Conservation (phyloP, 2,888 invertebrate species). For the Temnothorax rugatulus region DNA sequence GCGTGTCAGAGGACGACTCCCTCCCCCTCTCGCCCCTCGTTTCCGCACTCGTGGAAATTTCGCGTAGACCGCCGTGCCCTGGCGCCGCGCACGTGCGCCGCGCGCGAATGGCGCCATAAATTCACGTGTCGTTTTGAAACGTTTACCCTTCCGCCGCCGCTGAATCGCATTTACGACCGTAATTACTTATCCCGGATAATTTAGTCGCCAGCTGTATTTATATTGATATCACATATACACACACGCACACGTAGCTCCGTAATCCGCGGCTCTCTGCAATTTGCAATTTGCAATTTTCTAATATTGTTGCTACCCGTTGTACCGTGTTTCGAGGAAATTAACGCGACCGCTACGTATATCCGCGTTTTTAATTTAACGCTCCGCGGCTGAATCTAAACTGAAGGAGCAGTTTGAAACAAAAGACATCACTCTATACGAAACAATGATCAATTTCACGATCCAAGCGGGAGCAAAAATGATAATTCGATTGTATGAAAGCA, state of each 20-base stretch:
- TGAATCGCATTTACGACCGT: conserved; percentile 51
- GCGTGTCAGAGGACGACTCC: neutral
- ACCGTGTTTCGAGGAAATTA: neutral
- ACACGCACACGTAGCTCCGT: neutral
- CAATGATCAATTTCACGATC: neutral
- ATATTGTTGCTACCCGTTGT: neutral
- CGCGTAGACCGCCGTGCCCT: conserved; percentile 18
- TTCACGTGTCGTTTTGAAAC: conserved; percentile 51
- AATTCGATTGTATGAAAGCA: neutral
- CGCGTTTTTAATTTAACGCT: conserved; percentile 33
- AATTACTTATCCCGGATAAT: conserved; percentile 55
- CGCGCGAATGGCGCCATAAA: conserved; percentile 50
- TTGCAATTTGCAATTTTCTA: neutral
- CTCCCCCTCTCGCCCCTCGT: neutral
- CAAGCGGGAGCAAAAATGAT: neutral
- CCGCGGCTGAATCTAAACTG: neutral
- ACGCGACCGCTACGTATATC: neutral
- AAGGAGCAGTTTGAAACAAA: neutral
- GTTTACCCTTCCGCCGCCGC: conserved; percentile 52
- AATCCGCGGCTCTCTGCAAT: neutral
- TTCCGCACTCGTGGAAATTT: conserved; percentile 46
- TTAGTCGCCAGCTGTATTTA: conserved; percentile 40
- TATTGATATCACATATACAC: conserved; percentile 8
- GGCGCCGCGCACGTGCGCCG: conserved; percentile 28
- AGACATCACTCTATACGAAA: neutral